Base-by-base conservation (phyloP, 2,888 invertebrate genomes). In the Eustalomyia histrio region DNA sequence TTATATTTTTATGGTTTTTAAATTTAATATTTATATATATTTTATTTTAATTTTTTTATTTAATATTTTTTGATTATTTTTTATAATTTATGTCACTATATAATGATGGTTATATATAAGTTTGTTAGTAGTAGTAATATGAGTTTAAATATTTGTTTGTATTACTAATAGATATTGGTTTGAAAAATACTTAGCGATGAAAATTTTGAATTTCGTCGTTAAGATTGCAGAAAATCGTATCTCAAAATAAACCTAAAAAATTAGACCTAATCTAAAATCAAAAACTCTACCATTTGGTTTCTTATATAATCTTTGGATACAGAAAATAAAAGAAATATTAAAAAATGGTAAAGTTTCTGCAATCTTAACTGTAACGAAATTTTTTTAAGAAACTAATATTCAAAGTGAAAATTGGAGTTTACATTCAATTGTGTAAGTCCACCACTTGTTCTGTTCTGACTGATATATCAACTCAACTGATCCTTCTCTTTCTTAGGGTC, bases 151-250 rank as follows among this genome's bases (percentile, higher is more conserved):
- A 53, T 76, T 17, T 65, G 29, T 50, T 50, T 71, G 14, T 58
- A n/a, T n/a, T n/a, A 65, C 12, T 33, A 35, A 33, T 57, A 47
- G 18, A 39, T 60, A 65, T 65, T 78, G 67, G 72, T 73, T 84
- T 86, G 86, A 86, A 87, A 87, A 87, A 87, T 86, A 87, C 85
- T 86, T 86, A 84, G 87, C 87, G 86, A 86, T 86, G 85, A 84
- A 84, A 84, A 86, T 85, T 83, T 76, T 83, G 79, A 84, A 85
- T 85, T 86, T 86, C 85, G 88, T 85, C 88, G 89, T 89, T 89
- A 89, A 89, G 86, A 88, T 89, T 89, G 86, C 89, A 90, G 89
- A 89, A 89, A 88, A 87, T 88, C 90, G 86, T 87, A 89, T 89
- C 89, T 87, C 85, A 86, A 86, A 89, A 88, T 86, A 68, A 78